Conservation (phyloP, 2,797 vertebrate genomes). For the Propithecus perrieri region DNA sequence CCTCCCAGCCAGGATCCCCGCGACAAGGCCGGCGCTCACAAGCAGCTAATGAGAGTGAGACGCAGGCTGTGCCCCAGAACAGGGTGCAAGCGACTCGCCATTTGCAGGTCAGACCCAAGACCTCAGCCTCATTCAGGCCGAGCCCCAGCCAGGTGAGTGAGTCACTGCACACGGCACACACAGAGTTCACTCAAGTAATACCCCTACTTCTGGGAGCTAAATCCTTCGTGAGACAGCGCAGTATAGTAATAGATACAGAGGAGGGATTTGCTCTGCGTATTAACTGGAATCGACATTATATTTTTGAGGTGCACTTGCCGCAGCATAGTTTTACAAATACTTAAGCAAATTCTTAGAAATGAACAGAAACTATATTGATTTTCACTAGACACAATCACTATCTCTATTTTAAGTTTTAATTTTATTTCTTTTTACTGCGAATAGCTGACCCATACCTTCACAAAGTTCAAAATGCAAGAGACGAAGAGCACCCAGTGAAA, state of each 20-base stretch:
- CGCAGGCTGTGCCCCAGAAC: not conserved
- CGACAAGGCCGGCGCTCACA: not conserved
- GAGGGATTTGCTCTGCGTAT: not conserved
- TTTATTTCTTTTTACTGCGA: constrained; percentile 44
- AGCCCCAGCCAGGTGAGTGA: not conserved
- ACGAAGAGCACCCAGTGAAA: not conserved
- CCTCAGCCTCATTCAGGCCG: not conserved
- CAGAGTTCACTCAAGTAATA: no score
- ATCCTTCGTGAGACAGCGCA: not conserved
- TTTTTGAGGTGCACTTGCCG: not conserved
- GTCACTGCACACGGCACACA: not conserved
- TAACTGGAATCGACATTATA: not conserved
- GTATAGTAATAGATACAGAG: not conserved
- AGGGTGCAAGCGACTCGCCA: no score
- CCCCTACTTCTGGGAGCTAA: no score
- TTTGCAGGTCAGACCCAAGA: not conserved
- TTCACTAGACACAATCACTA: not conserved
- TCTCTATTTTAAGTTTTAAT: constrained; percentile 42
- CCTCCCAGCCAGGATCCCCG: not conserved
- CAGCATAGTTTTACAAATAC: constrained; percentile 27
- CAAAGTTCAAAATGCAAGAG: not conserved
- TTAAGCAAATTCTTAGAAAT: constrained; percentile 46
- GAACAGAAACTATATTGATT: constrained; percentile 33
- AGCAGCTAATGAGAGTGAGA: not conserved
- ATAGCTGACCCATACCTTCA: constrained; percentile 35